phyloP scores from a whole-genome alignment of 23 tunicate genomes.

The Halocynthia roretzi region DNA sequence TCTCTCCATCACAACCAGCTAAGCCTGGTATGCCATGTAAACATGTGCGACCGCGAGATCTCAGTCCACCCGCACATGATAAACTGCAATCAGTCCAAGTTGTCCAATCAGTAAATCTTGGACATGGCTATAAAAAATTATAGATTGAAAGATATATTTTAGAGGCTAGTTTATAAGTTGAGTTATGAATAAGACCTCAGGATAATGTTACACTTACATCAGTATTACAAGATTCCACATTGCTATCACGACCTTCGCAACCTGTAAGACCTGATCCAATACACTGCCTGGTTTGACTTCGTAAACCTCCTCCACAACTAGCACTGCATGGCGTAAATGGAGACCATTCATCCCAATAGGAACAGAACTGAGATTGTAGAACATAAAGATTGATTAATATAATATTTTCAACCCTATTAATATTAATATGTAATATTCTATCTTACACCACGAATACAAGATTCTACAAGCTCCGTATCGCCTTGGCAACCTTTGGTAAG shows the following conservation, averaged over 20 bases:
- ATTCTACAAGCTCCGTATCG: conserved; percentile 27
- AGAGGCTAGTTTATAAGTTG: not conserved
- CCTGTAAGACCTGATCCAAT: conserved; percentile 48
- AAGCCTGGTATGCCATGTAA: conserved; percentile 26
- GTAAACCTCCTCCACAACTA: conserved; percentile 62
- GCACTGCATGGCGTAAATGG: conserved; percentile 42
- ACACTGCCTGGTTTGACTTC: conserved; percentile 42
- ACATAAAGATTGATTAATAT: not conserved
- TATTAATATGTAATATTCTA: not conserved
- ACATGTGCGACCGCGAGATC: conserved; percentile 34
- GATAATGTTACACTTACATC: conserved; percentile 8
- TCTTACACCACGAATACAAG: conserved; percentile 36
- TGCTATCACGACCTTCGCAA: conserved; percentile 24
- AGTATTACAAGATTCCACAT: conserved; percentile 2
- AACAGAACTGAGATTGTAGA: conserved; percentile 32
- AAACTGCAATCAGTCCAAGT: conserved; percentile 9
- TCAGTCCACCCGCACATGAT: conserved; percentile 22
- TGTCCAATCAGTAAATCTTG: conserved; percentile 11
- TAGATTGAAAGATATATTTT: not conserved
- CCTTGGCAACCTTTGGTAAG: conserved; percentile 30
- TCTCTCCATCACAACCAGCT: conserved; percentile 42
- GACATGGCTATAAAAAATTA: conserved; percentile 6
- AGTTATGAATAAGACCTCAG: not conserved
- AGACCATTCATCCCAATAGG: conserved; percentile 59
- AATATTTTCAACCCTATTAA: not conserved